A percentile compares a stretch with the other conserved stretches of the same genome.
Conservation (phyloP, 2,797 vertebrate species). For the Antrozous pallidus region DNA sequence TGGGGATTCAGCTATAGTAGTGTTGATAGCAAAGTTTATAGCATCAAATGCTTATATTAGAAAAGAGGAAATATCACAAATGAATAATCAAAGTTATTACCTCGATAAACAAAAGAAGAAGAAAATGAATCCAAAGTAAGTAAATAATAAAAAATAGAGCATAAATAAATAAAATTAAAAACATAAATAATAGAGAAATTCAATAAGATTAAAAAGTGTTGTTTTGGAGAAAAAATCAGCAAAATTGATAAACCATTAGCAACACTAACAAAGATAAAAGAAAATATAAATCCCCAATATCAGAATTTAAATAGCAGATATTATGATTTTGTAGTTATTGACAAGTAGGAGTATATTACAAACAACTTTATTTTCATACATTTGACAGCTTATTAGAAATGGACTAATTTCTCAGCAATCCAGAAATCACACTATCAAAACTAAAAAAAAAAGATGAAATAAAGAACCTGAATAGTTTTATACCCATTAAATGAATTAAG, state of each 20-base stretch:
- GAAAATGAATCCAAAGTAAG: background rate
- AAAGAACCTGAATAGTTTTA: background rate
- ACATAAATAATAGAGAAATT: background rate
- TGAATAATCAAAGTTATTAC: background rate
- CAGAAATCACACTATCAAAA: background rate
- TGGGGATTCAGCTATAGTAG: background rate
- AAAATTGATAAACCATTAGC: background rate
- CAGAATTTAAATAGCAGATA: background rate
- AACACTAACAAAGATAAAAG: background rate
- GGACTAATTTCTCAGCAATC: background rate
- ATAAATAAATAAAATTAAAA: background rate
- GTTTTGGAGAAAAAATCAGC: background rate
- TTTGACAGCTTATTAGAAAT: background rate
- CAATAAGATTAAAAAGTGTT: background rate
- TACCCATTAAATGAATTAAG: background rate
- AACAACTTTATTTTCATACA: background rate
- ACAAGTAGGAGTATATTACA: background rate
- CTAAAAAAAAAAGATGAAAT: background rate
- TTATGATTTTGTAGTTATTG: background rate
- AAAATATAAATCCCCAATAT: background rate
- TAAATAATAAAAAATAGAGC: background rate
- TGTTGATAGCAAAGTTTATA: background rate
- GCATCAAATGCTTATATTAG: background rate
- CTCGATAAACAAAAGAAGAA: background rate
- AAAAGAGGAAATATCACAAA: background rate